These are phyloP conservation scores for Corapipo altera DNA, from an alignment of 2,113 vertebrate species.

Conservation along the genomic window DNA sequence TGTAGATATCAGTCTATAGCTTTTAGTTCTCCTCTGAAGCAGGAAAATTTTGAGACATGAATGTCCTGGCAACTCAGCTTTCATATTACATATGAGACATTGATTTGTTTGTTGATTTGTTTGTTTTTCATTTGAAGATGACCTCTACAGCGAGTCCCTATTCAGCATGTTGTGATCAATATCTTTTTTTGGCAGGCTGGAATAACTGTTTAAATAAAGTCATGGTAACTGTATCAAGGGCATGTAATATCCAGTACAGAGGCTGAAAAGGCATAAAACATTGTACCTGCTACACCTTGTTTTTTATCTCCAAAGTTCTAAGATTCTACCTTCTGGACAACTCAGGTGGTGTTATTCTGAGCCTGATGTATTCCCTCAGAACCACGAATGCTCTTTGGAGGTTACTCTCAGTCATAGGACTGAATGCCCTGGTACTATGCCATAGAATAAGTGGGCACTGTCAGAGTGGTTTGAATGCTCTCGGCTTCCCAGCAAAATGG, in stretches of 20 bases:
- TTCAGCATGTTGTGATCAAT: conserved; percentile 25
- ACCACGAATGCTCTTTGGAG: background rate
- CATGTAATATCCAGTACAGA: background rate
- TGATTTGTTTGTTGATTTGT: background rate
- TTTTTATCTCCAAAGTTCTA: background rate
- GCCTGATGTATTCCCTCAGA: background rate
- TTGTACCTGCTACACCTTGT: background rate
- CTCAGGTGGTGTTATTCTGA: background rate
- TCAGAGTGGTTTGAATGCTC: background rate
- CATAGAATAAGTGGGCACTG: background rate
- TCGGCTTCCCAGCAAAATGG: conserved; percentile 17
- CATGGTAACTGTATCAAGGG: background rate
- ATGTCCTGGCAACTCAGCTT: background rate
- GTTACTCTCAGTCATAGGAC: background rate
- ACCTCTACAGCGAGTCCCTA: conserved; percentile 13
- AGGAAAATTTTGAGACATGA: background rate
- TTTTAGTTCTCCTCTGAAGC: background rate
- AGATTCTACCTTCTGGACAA: background rate
- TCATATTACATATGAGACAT: conserved; percentile 21
- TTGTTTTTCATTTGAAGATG: conserved; percentile 17
- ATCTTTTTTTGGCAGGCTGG: conserved; percentile 18
- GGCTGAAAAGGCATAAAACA: background rate
- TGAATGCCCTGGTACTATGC: background rate
- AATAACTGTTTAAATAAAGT: conserved; percentile 20
- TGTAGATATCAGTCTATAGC: background rate